Base-by-base conservation (phyloP, 2,888 invertebrate species). In the Leistus spinibarbis region DNA sequence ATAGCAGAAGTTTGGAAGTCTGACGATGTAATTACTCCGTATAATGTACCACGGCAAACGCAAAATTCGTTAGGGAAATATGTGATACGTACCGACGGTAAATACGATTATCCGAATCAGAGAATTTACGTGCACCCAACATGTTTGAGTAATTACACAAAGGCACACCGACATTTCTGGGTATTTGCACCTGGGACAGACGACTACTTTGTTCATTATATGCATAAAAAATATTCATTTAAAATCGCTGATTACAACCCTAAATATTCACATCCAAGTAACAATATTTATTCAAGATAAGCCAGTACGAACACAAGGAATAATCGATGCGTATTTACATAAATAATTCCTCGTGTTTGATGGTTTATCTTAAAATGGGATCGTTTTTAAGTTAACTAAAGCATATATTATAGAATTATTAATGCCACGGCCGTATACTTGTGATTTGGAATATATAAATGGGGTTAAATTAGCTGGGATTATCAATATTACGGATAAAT, bases 371-470 rank as follows among this genome's bases (percentile, higher is more conserved):
- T n/a, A n/a, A n/a, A n/a, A n/a, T n/a, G n/a, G n/a, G n/a, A n/a
- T n/a, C n/a, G n/a, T n/a, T n/a, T n/a, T n/a, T n/a, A n/a, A n/a
- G n/a, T n/a, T n/a, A n/a, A n/a, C n/a, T n/a, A n/a, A n/a, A n/a
- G n/a, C n/a, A n/a, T n/a, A n/a, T n/a, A 1, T 9, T 64, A 66
- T 72, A 85, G 85, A 83, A 69, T 80, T 81, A 72, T 79, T 89
- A 0, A 89, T 89, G 80, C 88, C 89, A 60, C 86, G 89, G 7
- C 88, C 90, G 0, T 89, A 88, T 79, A 88, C 87, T 78, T 89
- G 87, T 77, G 90, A 90, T 79, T 80, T 89, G 60, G 89, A 89
- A 77, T 90, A 89, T 77, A 84, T 88, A 54, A 86, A 84, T 76
- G 86, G 86, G 62, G 1, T 40, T 3, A 40, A 40, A 40, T 40